Evolutionary conservation across 2,888 invertebrate genomes (phyloP), one percentile per base, ranked within the genome.

Genomic region (Rugalucina vietnamica): DNA sequence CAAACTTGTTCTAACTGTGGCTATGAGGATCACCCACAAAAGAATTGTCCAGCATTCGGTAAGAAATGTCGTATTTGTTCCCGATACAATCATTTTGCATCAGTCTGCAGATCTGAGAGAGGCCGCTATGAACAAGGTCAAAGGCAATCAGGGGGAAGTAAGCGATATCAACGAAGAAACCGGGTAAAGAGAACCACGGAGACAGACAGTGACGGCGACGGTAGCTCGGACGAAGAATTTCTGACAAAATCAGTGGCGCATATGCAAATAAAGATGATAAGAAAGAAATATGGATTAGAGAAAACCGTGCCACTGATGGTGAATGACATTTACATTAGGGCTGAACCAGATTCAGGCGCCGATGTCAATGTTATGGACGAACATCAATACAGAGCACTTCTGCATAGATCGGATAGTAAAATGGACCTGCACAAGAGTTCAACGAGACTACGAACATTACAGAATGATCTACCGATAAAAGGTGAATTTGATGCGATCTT

Each of bases 321-420:
- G 24, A 43, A 79, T 57, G 72, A 70, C 54, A 37, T 78, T 27
- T 34, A 78, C 21, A 57, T 78, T n/a, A 71, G 54, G 14, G 78
- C 65, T 12, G 78, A 78, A 71, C 78, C 72, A 1, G 78, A 78
- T 54, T 71, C 65, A 39, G 78, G 72, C 3, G 78, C 78, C n/a
- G n/a, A n/a, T n/a, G n/a, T n/a, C n/a, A n/a, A n/a, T n/a, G 14
- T 70, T 14, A 78, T 71, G 78, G 71, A 78, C n/a, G 78, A 71
- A 36, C n/a, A n/a, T 39, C 49, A 78, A 10, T 71, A 65, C 36
- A 85, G 72, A 78, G 72, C 72, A 4, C 24, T 36, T 12, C 24
- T 36, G 2, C 10, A 72, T n/a, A 36, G 72, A 24, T 72, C 81
- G 5, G 27, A 32, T 29, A 21, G 37, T 27, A 34, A 43, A 71